A percentile compares a stretch with the other conserved stretches of the same genome.
Evolutionary conservation across 2,888 invertebrate species (phyloP).

Genomic region (Trachelus troglodyta): DNA sequence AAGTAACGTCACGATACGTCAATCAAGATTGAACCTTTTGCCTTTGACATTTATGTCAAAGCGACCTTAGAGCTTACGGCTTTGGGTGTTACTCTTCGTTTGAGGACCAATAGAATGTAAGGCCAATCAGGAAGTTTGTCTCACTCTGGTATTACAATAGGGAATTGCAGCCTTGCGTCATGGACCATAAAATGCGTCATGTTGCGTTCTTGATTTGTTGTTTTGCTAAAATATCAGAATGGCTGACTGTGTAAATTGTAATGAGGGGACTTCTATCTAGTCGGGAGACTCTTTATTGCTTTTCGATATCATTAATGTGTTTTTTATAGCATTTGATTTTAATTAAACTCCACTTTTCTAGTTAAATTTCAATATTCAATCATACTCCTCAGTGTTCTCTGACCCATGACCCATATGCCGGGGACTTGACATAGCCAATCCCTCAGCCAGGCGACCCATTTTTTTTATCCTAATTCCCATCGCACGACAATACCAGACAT

Average conservation of each 20-base stretch:
- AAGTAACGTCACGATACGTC: not conserved
- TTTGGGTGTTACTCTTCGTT: not conserved
- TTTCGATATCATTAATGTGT: no score
- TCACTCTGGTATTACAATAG: no score
- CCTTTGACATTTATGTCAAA: no score
- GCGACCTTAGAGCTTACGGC: not conserved
- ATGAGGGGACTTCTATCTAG: not conserved
- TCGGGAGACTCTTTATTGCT: no score
- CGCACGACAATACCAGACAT: not conserved
- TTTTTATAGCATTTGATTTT: slow-evolving; percentile 23
- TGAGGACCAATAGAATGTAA: not conserved
- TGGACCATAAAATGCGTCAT: no score
- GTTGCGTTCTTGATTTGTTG: no score
- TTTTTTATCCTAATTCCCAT: slow-evolving; percentile 1
- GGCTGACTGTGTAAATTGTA: not conserved
- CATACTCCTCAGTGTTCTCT: slow-evolving; percentile 33
- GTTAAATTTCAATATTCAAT: slow-evolving; percentile 34
- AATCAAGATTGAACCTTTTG: not conserved
- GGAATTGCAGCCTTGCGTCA: no score
- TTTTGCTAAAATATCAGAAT: not conserved
- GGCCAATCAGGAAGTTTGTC: not conserved
- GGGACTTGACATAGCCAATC: slow-evolving; percentile 13
- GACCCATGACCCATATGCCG: slow-evolving; percentile 39
- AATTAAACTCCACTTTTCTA: slow-evolving; percentile 41
- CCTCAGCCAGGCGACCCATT: slow-evolving; percentile 9